Base-by-base conservation (phyloP, 2,113 vertebrate species). In the Tenebrosternarchus preto region DNA sequence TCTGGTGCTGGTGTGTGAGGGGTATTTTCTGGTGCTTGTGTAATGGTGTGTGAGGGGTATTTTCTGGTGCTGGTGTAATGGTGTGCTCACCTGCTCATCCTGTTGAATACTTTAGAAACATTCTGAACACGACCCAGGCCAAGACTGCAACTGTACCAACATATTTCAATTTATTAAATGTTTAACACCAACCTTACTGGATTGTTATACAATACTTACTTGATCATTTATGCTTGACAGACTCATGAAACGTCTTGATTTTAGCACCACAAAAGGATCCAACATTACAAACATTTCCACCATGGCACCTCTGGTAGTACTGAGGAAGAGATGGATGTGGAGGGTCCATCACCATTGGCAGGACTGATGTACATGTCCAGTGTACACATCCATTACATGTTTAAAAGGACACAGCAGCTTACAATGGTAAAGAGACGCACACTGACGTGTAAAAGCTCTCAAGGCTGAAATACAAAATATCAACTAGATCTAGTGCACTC, bases 131-230 rank as follows among this genome's bases (percentile, higher is more conserved):
- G 6, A 33, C 43, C 22, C 19, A 64, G 7, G 36, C 15, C 24
- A 76, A 15, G 24, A 56, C 70, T 56, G 7, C 9, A n/a, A 2
- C 15, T 9, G 9, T 29, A 29, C 16, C 57, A 22, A 19, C 4
- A 72, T n/a, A n/a, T 61, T 64, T 17, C 56, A 82, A 66, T 86
- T 86, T 86, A 86, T 81, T 86, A 59, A n/a, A 86, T 53, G 81
- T 73, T 72, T 19, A 86, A 83, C 84, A 86, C 68, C 71, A 46
- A 81, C 56, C 69, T 69, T 72, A 79, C 73, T 73, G 80, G 53
- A 33, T 78, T 39, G 50, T 53, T 80, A 39, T 72, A 81, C 82
- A 80, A 84, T 84, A 77, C 59, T 83, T 57, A 71, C 60, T 69
- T 74, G 43, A 50, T 50, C 12, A 50, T 50, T 50, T 63, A 76